A percentile compares a stretch with the other conserved stretches of the same genome.
Conservation (phyloP, 2,797 vertebrate genomes). For the Cynopterus sphinx region DNA sequence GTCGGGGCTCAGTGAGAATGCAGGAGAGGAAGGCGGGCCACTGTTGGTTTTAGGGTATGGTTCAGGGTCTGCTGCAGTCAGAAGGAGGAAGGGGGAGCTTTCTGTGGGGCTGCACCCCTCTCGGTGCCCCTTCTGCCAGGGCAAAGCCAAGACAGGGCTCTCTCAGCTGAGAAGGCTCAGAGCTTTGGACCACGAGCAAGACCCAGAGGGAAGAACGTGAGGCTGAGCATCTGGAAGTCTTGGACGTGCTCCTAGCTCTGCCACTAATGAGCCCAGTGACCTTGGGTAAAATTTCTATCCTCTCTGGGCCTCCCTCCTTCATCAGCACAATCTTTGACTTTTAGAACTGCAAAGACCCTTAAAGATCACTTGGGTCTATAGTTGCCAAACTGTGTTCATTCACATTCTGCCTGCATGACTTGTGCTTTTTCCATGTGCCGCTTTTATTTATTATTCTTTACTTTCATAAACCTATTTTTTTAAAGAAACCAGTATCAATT, state of each 20-base stretch:
- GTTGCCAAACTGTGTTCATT: background rate
- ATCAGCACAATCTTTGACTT: constrained; percentile 22
- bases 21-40: background rate
- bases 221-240: constrained; percentile 64
- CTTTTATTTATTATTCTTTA: constrained; percentile 18
- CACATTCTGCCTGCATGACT: background rate
- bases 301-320: constrained; percentile 69
- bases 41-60: background rate
- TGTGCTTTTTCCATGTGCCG: background rate
- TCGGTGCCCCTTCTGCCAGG: background rate
- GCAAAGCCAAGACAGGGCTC: background rate
- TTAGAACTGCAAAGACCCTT: constrained; percentile 43
- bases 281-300: constrained; percentile 64
- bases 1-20: constrained; percentile 35
- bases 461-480: constrained; percentile 22
- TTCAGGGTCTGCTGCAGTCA: background rate
- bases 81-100: background rate
- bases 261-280: constrained; percentile 70
- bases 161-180: constrained; percentile 43
- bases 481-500: constrained; percentile 9
- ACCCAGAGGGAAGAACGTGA: constrained; percentile 55
- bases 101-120: background rate
- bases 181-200: constrained; percentile 58
- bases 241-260: constrained; percentile 59
- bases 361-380: background rate